phyloP scores from a whole-genome alignment of 2,797 vertebrate species.

The Melanotaenia nigrans region DNA sequence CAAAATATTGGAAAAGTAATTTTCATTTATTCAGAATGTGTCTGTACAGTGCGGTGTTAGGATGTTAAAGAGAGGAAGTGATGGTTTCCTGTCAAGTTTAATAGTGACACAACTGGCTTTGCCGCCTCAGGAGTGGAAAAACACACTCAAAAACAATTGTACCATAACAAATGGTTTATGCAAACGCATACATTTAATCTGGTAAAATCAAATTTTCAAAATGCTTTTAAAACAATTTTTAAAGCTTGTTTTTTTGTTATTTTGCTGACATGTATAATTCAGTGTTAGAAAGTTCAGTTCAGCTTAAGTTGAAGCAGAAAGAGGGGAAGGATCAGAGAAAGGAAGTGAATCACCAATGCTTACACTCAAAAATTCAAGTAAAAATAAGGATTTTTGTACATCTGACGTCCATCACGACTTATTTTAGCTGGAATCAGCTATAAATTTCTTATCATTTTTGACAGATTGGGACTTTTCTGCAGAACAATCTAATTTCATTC shows the following conservation, averaged over 20 bases:
- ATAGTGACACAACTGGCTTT: neutral
- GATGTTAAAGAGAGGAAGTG: slow-evolving; percentile 5
- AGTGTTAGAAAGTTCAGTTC: neutral
- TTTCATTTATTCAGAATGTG: neutral
- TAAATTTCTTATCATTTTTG: neutral
- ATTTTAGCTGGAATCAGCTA: neutral
- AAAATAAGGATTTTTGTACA: neutral
- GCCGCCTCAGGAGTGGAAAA: slow-evolving; percentile 19
- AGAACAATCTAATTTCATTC: neutral
- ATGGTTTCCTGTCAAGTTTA: slow-evolving; percentile 22
- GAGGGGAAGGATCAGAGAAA: neutral
- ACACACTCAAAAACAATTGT: neutral
- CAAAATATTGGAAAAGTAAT: neutral
- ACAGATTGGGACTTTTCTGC: neutral
- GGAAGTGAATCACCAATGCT: neutral
- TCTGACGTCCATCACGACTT: neutral
- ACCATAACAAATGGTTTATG: neutral
- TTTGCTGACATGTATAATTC: neutral
- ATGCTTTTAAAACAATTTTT: neutral
- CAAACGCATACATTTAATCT: neutral
- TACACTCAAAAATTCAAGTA: neutral
- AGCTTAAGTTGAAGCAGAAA: neutral
- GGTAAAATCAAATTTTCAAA: neutral
- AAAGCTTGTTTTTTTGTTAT: neutral
- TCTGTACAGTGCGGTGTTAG: neutral